Evolutionary conservation across 1,140 invertebrate species (phyloP), one percentile per base, ranked within the genome.

Genomic region (Drosophila kohkoa): DNA sequence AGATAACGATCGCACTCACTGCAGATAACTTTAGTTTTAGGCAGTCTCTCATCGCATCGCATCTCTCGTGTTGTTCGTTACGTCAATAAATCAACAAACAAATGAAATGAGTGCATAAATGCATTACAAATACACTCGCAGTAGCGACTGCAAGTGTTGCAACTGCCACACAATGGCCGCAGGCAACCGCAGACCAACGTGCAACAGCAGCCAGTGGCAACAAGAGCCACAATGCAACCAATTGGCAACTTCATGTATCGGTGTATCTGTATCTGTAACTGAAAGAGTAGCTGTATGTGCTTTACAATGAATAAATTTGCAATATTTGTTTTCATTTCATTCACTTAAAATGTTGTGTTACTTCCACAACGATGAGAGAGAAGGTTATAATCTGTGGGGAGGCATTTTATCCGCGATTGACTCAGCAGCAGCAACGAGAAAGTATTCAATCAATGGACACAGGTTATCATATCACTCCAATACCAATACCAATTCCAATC

Each of bases 321-420:
- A 80, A 89, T 87, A 87, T 89, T 89, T 89, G 83, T 80, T 88
- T 87, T 76, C 82, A 89, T 83, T 80, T 79, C 81, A 83, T 87
- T 88, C 85, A 88, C 80, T 87, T 88, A 87, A 87, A 79, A 86
- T 87, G 67, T 77, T 62, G 66, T 79, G 72, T 83, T 82, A 58
- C 52, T 82, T 71, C 51, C 65, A 70, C 77, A 49, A 68, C 52
- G 41, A 59, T 16, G 16, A 6, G 3, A 8, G 15, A 2, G 4
- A 3, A 5, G 32, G 32, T 60, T 46, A 45, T 69, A 49, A 60
- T 58, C 55, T 38, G 41, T 11, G 8, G 20, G 30, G 28, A 3
- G 10, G 30, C 11, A 7, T 43, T 13, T 3, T 20, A 13, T 1
- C 2, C 35, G 25, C 46, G 11, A 69, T 62, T 62, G 57, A 70